Conservation (phyloP, 2,113 vertebrate genomes). For the Osmerus mordax region DNA sequence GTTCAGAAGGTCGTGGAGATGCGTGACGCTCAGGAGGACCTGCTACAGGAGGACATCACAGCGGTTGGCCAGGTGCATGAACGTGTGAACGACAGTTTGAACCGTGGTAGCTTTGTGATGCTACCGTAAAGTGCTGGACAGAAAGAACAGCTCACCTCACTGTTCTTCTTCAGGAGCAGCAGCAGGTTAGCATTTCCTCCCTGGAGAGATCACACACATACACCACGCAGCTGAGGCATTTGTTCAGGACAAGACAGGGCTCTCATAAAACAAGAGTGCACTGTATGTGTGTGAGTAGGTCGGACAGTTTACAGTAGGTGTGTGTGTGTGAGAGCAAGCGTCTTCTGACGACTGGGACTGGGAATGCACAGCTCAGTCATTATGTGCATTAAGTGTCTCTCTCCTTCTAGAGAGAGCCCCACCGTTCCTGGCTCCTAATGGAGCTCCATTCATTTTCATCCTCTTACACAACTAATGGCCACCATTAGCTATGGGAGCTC, state of each 20-base stretch:
- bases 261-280: too few relatives aligned
- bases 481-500: slow-evolving; percentile 44
- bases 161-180: slow-evolving; percentile 90
- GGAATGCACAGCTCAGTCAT: slow-evolving; percentile 21
- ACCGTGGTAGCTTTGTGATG: background rate
- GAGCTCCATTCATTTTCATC: slow-evolving; percentile 35
- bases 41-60: slow-evolving; percentile 68
- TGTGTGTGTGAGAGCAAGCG: slow-evolving; percentile 1
- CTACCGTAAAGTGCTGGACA: background rate
- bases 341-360: slow-evolving; percentile 8
- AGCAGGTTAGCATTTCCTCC: slow-evolving; percentile 86
- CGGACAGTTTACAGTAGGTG: background rate
- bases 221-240: slow-evolving; percentile 35
- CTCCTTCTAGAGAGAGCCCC: background rate
- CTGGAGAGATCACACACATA: slow-evolving; percentile 69
- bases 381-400: slow-evolving; percentile 17
- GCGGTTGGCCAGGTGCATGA: too few relatives aligned
- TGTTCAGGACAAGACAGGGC: slow-evolving; percentile 13
- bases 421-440: slow-evolving; percentile 9
- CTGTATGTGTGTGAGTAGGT: background rate
- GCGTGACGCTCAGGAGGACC: slow-evolving; percentile 82
- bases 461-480: slow-evolving; percentile 36
- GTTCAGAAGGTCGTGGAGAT: slow-evolving; percentile 85
- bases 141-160: slow-evolving; percentile 79
- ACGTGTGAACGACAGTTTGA: background rate